phyloP scores from a whole-genome alignment of 2,888 invertebrate genomes.

The Erpobdella octoculata region DNA sequence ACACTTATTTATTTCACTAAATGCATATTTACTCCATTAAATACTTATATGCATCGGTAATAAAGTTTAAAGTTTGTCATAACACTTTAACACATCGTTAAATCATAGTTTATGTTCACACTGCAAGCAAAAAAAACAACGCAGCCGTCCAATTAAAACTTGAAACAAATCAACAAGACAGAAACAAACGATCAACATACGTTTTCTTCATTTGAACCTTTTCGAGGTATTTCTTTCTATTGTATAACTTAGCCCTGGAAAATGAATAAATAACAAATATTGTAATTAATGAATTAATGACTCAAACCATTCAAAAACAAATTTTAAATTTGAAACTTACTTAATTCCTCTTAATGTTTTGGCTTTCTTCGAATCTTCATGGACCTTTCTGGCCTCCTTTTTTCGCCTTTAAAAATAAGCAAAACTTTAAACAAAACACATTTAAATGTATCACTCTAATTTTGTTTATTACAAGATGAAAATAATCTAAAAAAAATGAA shows the following conservation, averaged over 20 bases:
- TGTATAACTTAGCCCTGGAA: constrained; percentile 77
- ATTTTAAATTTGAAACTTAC: constrained; percentile 38
- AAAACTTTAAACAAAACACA: background rate
- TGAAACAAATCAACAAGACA: too few relatives aligned
- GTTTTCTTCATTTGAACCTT: constrained; percentile 99
- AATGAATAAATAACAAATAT: background rate
- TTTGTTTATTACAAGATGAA: background rate
- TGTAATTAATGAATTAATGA: background rate
- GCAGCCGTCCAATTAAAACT: too few relatives aligned
- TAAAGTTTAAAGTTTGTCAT: background rate
- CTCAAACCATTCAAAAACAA: background rate
- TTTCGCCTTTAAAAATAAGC: constrained; percentile 60
- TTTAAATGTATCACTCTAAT: background rate
- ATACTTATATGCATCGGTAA: background rate
- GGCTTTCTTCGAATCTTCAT: constrained; percentile 81
- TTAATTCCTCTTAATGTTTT: constrained; percentile 86
- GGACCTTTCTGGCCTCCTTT: constrained; percentile 85
- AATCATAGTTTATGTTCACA: background rate
- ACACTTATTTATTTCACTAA: background rate
- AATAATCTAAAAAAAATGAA: background rate
- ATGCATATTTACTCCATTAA: background rate
- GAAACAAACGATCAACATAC: too few relatives aligned
- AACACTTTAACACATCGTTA: background rate
- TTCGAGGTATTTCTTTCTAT: constrained; percentile 90
- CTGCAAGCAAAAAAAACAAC: too few relatives aligned